phyloP scores from a whole-genome alignment of 2,888 invertebrate species.

The Athetis lepigone region DNA sequence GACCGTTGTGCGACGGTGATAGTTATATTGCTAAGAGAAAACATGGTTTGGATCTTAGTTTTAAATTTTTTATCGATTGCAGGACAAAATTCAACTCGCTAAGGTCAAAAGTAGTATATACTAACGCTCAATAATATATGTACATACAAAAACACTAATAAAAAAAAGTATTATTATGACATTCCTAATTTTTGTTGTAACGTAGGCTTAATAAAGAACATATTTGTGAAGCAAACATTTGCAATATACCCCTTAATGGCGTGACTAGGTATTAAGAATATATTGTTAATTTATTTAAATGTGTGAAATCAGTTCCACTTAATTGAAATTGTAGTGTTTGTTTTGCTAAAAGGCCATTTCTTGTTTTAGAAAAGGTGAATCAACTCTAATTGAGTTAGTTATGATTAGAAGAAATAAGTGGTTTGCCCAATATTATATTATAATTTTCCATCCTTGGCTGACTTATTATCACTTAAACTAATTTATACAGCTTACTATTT shows the following conservation, averaged over 20 bases:
- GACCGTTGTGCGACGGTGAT: too few relatives aligned
- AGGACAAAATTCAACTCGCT: too few relatives aligned
- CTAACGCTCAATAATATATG: too few relatives aligned
- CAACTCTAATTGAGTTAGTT: conserved; percentile 1
- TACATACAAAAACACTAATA: too few relatives aligned
- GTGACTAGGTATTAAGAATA: conserved; percentile 61
- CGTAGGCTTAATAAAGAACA: conserved; percentile 30
- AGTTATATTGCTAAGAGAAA: too few relatives aligned
- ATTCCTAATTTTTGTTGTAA: conserved; percentile 46
- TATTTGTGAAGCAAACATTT: conserved; percentile 34
- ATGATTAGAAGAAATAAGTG: not conserved
- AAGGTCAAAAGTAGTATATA: too few relatives aligned
- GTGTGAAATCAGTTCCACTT: conserved; percentile 69
- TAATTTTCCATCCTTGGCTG: not conserved
- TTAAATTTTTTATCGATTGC: too few relatives aligned
- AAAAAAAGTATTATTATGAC: conserved; percentile 31
- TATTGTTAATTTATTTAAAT: conserved; percentile 84
- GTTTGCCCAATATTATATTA: not conserved
- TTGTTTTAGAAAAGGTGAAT: conserved; percentile 24
- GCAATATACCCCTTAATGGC: conserved; percentile 52
- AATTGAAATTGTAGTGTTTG: conserved; percentile 66
- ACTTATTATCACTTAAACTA: not conserved
- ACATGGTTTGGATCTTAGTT: too few relatives aligned
- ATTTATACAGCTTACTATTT: not conserved
- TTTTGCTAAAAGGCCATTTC: conserved; percentile 54